Evolutionary conservation across 2,797 vertebrate genomes (phyloP).

Genomic region (Amphiprion clarkii): DNA sequence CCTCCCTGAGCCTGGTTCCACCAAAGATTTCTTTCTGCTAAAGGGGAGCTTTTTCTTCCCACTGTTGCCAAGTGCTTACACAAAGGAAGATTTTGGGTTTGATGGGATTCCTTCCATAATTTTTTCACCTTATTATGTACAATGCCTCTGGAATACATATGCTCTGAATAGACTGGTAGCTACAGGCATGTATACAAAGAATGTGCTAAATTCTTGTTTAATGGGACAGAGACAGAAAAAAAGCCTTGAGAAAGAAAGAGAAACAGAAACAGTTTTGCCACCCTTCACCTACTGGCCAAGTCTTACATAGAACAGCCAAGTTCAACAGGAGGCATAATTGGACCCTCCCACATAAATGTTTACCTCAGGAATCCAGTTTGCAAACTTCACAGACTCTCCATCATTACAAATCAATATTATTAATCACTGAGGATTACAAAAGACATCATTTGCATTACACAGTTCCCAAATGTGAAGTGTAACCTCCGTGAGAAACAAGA

Average conservation of each 20-base stretch:
- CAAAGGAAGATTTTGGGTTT: too few relatives aligned
- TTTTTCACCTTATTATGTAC: too few relatives aligned
- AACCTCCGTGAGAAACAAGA: constrained; percentile 1
- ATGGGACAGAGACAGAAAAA: background rate
- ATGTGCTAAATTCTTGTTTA: constrained; percentile 5
- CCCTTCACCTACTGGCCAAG: background rate
- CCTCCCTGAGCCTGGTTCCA: too few relatives aligned
- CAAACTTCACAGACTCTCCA: constrained; percentile 42
- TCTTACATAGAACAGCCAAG: constrained; percentile 15
- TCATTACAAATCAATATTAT: constrained; percentile 46
- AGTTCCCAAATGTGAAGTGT: constrained; percentile 12
- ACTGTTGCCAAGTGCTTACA: too few relatives aligned
- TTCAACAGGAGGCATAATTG: constrained; percentile 1
- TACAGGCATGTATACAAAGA: background rate
- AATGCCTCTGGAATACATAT: too few relatives aligned
- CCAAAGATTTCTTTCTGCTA: too few relatives aligned
- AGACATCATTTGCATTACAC: constrained; percentile 15
- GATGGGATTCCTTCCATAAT: too few relatives aligned
- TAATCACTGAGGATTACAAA: constrained; percentile 28
- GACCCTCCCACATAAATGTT: constrained; percentile 40
- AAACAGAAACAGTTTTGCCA: constrained; percentile 4
- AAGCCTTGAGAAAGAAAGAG: background rate
- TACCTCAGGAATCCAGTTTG: constrained; percentile 47
- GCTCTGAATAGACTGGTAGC: too few relatives aligned
- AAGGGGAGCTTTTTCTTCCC: too few relatives aligned